Conservation (phyloP, 2,888 invertebrate genomes). For the Ormyrus labotus region DNA sequence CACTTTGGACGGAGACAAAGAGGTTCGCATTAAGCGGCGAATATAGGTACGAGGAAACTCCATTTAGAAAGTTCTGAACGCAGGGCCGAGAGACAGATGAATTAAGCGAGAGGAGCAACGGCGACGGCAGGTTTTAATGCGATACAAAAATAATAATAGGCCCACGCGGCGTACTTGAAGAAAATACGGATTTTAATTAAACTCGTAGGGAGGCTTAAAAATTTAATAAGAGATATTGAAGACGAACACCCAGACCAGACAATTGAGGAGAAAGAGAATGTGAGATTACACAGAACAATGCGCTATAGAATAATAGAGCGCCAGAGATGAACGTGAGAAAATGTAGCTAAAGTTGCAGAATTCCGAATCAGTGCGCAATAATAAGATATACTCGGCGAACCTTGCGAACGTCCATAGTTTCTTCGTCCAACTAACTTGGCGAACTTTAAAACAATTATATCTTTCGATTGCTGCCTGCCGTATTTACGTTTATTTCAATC, state of each 20-base stretch:
- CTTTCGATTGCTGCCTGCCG: too few relatives aligned
- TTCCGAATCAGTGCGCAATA: conserved; percentile 1
- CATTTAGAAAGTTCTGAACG: conserved; percentile 36
- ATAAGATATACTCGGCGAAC: background rate
- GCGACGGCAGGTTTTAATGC: background rate
- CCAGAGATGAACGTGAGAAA: conserved; percentile 17
- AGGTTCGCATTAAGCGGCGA: conserved; percentile 33
- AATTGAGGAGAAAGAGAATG: conserved; percentile 3
- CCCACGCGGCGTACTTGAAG: background rate
- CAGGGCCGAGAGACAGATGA: conserved; percentile 3
- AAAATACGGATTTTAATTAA: conserved; percentile 40
- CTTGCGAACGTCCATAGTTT: background rate
- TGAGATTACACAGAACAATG: conserved; percentile 28
- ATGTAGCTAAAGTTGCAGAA: background rate
- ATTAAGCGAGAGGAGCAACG: background rate
- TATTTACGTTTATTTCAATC: too few relatives aligned
- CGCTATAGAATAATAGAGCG: conserved; percentile 29
- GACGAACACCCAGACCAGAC: background rate
- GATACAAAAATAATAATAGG: conserved; percentile 41
- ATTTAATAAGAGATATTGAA: conserved; percentile 28
- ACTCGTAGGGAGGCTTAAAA: conserved; percentile 16
- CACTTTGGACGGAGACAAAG: conserved; percentile 45
- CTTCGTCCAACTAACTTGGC: background rate
- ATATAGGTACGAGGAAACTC: conserved; percentile 46
- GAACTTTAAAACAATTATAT: background rate